Evolutionary conservation across 1,140 invertebrate species (phyloP), one percentile per base, ranked within the genome.

Genomic region (Eriosoma lanigerum): DNA sequence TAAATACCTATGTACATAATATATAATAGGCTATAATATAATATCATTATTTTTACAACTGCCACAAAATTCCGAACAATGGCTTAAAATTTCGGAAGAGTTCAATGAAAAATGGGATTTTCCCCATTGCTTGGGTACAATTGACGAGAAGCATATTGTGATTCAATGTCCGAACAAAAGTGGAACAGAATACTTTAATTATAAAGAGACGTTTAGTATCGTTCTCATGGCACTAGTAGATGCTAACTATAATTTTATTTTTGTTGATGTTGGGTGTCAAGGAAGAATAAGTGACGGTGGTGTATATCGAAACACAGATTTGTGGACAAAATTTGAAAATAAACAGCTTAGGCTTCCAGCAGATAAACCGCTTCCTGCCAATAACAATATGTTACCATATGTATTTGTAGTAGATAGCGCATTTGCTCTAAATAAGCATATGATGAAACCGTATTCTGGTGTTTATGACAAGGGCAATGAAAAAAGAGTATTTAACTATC

Each of bases 361-460:
- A 19, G 24, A 32, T 68, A 2, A 46, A 19, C 62, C 66, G 1
- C 80, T 70, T 4, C 32, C 12, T 48, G n/a, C 3, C 19, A 32
- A 29, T 12, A 32, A 10, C 15, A 29, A 46, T 21, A 24, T 29
- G 3, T 48, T 75, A 8, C 32, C 82, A 29, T 82, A 54, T 58
- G 54, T 81, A 84, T 83, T 87, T 84, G 83, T 88, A 29, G 88
- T 76, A 12, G 88, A 89, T 84, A 86, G 86, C 70, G 87, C 87
- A 46, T 90, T 89, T 84, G 83, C 86, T 38, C 70, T 89, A 50
- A 83, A 82, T 82, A 50, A 66, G 81, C 78, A 86, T 78, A 54
- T 88, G 24, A 86, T 88, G 85, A 87, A 87, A 78, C 87, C 87
- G 19, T 89, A 85, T 83, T 83, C 85, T 58, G 85, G 85, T 72